Percentiles rank a stretch among this genome's conserved stretches.
Conservation (phyloP, 1,140 invertebrate species). For the Cyphomyrmex costatus region DNA sequence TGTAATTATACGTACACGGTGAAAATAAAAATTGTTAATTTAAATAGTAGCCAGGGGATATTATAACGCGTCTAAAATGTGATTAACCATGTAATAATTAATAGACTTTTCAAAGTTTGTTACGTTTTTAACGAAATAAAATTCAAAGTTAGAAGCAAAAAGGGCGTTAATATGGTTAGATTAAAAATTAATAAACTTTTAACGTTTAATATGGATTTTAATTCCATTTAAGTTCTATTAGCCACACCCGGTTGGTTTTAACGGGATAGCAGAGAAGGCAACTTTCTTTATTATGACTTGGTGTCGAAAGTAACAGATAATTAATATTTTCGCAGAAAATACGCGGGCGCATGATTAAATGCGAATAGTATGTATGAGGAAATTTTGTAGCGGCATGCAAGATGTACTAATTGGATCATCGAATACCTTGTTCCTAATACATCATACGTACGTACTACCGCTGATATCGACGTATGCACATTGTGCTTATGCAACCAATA, state of each 20-base stretch:
- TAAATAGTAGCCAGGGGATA: neutral
- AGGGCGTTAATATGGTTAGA: constrained; percentile 50
- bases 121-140: constrained; percentile 39
- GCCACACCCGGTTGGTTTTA: constrained; percentile 50
- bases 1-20: neutral
- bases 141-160: constrained; percentile 38
- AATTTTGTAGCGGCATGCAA: constrained; percentile 6
- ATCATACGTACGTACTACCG: neutral
- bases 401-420: neutral
- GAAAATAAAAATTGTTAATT: constrained; percentile 21
- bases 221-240: constrained; percentile 60
- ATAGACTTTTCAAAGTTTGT: constrained; percentile 36
- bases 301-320: constrained; percentile 36
- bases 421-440: neutral
- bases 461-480: neutral
- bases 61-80: neutral
- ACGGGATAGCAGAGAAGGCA: constrained; percentile 42
- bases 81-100: constrained; percentile 30
- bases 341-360: neutral
- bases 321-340: constrained; percentile 39
- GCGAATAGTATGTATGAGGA: neutral
- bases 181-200: constrained; percentile 60
- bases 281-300: constrained; percentile 56
- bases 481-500: neutral
- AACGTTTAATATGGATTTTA: constrained; percentile 53